Evolutionary conservation across 2,888 invertebrate genomes (phyloP).

Genomic region (Dynastes grantii): DNA sequence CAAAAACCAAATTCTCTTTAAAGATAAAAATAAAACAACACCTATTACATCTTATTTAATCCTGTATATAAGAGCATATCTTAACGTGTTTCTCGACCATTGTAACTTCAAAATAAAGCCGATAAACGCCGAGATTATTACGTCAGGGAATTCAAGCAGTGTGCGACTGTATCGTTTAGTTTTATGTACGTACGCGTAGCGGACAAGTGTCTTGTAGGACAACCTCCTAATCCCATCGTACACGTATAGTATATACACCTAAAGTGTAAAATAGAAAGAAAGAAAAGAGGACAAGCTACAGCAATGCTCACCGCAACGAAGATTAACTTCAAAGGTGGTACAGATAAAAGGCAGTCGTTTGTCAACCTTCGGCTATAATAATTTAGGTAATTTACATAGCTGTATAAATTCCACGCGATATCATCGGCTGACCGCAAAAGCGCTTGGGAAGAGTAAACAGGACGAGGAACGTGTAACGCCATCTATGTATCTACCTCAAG

Average conservation of each 20-base stretch:
- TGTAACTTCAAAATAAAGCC: slow-evolving; percentile 2
- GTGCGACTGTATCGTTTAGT: slow-evolving; percentile 24
- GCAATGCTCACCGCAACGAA: slow-evolving; percentile 16
- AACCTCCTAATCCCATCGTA: slow-evolving; percentile 26
- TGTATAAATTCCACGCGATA: slow-evolving; percentile 41
- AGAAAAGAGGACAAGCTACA: background rate
- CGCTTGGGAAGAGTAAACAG: slow-evolving; percentile 41
- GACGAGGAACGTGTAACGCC: background rate
- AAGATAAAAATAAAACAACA: no score
- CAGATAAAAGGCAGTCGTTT: slow-evolving; percentile 41
- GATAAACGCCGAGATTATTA: slow-evolving; percentile 19
- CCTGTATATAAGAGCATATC: background rate
- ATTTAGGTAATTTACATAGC: slow-evolving; percentile 45
- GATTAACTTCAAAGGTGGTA: slow-evolving; percentile 45
- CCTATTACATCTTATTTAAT: no score
- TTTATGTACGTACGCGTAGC: slow-evolving; percentile 8
- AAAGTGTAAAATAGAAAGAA: slow-evolving; percentile 13
- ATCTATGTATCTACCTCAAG: no score
- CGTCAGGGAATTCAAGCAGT: slow-evolving; percentile 10
- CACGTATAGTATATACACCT: background rate
- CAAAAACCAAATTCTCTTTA: no score
- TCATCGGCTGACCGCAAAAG: slow-evolving; percentile 41
- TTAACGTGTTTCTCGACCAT: background rate
- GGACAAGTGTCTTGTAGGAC: slow-evolving; percentile 37
- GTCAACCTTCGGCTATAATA: slow-evolving; percentile 42